Evolutionary conservation across 2,888 invertebrate species (phyloP).

Genomic region (Epinotia demarniana): DNA sequence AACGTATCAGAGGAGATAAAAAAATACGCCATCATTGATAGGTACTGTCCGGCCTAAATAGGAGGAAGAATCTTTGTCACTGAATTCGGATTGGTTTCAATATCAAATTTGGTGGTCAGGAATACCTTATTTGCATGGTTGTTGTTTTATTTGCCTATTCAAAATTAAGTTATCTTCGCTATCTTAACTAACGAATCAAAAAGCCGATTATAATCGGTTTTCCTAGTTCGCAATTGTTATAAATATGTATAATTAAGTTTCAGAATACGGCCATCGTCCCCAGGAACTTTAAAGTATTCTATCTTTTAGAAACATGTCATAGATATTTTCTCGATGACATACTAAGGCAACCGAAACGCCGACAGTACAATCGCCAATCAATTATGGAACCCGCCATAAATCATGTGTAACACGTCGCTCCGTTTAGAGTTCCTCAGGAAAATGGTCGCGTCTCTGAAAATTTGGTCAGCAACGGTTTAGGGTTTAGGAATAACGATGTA

Average conservation of each 20-base stretch:
- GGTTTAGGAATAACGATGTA: background rate
- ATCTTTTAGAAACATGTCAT: background rate
- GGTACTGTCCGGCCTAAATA: background rate
- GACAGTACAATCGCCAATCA: constrained; percentile 60
- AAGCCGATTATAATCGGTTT: background rate
- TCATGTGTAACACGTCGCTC: constrained; percentile 54
- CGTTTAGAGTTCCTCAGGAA: constrained; percentile 32
- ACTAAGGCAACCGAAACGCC: constrained; percentile 28
- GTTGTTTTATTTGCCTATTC: background rate
- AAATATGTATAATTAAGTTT: background rate
- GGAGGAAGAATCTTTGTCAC: background rate
- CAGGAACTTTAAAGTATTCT: background rate
- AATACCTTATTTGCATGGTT: too few relatives aligned
- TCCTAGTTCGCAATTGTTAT: background rate
- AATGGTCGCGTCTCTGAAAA: constrained; percentile 5
- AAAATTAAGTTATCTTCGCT: background rate
- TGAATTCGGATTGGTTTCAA: background rate
- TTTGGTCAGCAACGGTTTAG: background rate
- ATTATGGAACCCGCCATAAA: constrained; percentile 63
- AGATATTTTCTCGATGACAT: background rate
- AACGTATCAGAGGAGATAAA: constrained; percentile 3
- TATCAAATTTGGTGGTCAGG: background rate
- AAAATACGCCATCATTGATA: background rate
- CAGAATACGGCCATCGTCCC: background rate
- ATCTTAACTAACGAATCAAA: background rate